phyloP scores from a whole-genome alignment of 2,113 vertebrate species.

The Mormyrus iriodes region DNA sequence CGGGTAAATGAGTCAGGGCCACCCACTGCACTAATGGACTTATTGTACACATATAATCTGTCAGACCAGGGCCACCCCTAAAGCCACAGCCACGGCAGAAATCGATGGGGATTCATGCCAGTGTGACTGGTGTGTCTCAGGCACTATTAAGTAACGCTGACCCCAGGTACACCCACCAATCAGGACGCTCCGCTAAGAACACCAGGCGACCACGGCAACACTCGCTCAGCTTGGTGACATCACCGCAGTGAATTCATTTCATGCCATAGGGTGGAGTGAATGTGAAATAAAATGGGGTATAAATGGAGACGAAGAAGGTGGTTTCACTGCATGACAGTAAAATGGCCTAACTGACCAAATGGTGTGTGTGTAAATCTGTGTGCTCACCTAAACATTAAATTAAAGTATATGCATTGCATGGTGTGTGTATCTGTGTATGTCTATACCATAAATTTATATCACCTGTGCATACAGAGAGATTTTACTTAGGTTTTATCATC shows the following conservation, averaged over 20 bases:
- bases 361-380: not conserved
- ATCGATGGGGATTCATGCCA: not conserved
- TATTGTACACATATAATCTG: constrained; percentile 1
- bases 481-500: not conserved
- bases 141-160: not conserved
- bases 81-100: not conserved
- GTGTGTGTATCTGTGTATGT: not conserved
- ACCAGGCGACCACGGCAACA: not conserved
- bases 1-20: not conserved
- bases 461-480: not conserved
- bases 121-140: not conserved
- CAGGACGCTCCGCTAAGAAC: not conserved
- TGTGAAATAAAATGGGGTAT: not conserved
- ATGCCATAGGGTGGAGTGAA: not conserved
- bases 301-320: not conserved
- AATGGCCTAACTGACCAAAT: not conserved
- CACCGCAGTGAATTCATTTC: not conserved
- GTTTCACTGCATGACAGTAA: not conserved
- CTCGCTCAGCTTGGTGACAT: not conserved
- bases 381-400: not conserved
- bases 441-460: not conserved
- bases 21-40: not conserved
- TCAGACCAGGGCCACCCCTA: not conserved
- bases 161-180: not conserved
- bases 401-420: not conserved